Conservation (phyloP, 2,797 vertebrate species). For the Mastacembelus armatus region DNA sequence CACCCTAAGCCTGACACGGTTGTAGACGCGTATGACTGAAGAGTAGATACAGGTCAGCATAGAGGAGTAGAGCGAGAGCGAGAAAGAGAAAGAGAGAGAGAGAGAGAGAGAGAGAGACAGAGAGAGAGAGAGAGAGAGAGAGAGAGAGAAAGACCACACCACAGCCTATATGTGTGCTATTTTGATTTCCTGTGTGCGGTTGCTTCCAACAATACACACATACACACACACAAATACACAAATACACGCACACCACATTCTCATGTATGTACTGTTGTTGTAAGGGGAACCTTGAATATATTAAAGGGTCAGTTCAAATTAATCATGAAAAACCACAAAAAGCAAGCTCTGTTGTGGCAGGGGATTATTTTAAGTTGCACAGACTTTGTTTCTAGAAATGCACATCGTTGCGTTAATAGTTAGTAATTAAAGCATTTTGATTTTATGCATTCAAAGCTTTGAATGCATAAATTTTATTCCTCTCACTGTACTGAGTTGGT, state of each 20-base stretch:
- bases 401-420: too few species aligned
- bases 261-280: not conserved
- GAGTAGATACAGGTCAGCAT: constrained; percentile 26
- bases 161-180: constrained; percentile 35
- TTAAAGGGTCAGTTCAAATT: not conserved
- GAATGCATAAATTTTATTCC: not conserved
- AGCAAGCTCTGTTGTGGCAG: not conserved
- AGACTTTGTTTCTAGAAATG: not conserved
- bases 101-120: constrained; percentile 24
- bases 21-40: constrained; percentile 24
- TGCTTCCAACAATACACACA: constrained; percentile 34
- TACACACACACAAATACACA: not conserved
- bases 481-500: not conserved
- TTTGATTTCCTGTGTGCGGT: constrained; percentile 57
- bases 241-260: not conserved
- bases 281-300: not conserved
- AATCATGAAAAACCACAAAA: not conserved
- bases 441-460: not conserved
- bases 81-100: constrained; percentile 29
- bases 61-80: constrained; percentile 11
- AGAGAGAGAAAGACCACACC: constrained; percentile 24
- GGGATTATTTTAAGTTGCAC: too few species aligned
- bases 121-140: constrained; percentile 25
- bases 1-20: constrained; percentile 7
- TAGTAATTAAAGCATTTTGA: too few species aligned